Percentiles rank a stretch among this genome's conserved stretches.
Conservation (phyloP, 2,888 invertebrate species). For the Chloroclystis v-ata region DNA sequence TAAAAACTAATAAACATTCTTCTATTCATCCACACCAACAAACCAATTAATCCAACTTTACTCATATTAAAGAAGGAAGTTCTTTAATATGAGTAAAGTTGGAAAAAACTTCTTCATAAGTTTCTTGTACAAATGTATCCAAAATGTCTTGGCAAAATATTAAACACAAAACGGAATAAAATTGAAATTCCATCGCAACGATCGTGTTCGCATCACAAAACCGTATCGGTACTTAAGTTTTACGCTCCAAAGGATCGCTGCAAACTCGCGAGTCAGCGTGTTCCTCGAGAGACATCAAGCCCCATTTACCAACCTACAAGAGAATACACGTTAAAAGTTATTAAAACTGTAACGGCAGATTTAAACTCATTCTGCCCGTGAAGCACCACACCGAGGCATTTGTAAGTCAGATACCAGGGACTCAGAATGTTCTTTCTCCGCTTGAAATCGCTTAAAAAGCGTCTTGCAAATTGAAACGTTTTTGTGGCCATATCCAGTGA, state of each 20-base stretch:
- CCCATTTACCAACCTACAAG: slow-evolving; percentile 1
- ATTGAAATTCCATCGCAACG: background rate
- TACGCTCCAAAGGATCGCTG: background rate
- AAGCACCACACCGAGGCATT: slow-evolving; percentile 8
- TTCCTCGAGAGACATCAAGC: background rate
- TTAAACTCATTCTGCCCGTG: slow-evolving; percentile 4
- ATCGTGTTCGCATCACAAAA: slow-evolving; percentile 2
- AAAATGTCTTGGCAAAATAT: background rate
- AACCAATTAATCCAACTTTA: too few relatives aligned
- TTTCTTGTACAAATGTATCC: background rate
- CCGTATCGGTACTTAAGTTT: slow-evolving; percentile 2
- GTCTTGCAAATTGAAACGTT: slow-evolving; percentile 21
- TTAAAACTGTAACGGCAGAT: slow-evolving; percentile 5
- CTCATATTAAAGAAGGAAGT: too few relatives aligned
- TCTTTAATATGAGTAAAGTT: too few relatives aligned
- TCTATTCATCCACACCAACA: too few relatives aligned
- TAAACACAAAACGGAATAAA: background rate
- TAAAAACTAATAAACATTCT: too few relatives aligned
- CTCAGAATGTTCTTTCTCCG: slow-evolving; percentile 8
- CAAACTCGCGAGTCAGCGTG: background rate
- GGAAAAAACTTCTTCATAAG: too few relatives aligned
- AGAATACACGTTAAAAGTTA: slow-evolving; percentile 2
- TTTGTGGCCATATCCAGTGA: slow-evolving; percentile 14
- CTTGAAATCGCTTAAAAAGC: slow-evolving; percentile 10
- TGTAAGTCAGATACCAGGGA: slow-evolving; percentile 7